Evolutionary conservation across 35 echinoderm and acorn worm genomes (phyloP).

Genomic region (Holothuria glaberrima): DNA sequence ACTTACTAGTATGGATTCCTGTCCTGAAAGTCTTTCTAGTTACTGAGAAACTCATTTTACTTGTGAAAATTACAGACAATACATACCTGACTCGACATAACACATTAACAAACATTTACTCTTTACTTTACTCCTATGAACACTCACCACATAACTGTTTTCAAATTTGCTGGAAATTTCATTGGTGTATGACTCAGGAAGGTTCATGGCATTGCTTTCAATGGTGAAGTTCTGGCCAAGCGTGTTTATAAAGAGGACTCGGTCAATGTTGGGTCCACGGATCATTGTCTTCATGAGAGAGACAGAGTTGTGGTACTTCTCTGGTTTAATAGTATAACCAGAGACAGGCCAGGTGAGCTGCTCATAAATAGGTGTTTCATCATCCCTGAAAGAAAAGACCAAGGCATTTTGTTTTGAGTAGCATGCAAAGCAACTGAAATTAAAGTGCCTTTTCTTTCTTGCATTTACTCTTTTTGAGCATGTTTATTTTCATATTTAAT

Average conservation of each 20-base stretch:
- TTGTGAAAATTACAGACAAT: not conserved
- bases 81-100: too few species aligned
- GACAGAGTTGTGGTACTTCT: slow-evolving; percentile 73
- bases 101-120: not conserved
- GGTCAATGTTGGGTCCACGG: not conserved
- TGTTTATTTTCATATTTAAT: too few species aligned
- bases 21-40: too few species aligned
- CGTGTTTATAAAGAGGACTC: slow-evolving; percentile 37
- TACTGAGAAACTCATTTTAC: not conserved
- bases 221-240: slow-evolving; percentile 73
- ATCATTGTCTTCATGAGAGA: slow-evolving; percentile 4
- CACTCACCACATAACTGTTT: slow-evolving; percentile 34
- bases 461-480: too few species aligned
- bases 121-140: not conserved
- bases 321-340: slow-evolving; percentile 83
- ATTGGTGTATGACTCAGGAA: slow-evolving; percentile 7
- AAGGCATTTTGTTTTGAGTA: too few species aligned
- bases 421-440: too few species aligned
- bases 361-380: slow-evolving; percentile 86
- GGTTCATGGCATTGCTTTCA: slow-evolving; percentile 18
- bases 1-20: too few species aligned
- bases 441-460: too few species aligned
- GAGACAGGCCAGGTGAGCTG: slow-evolving; percentile 80
- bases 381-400: slow-evolving; percentile 69
- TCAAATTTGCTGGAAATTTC: slow-evolving; percentile 48